These are phyloP conservation scores for Phaedon cochleariae DNA, from an alignment of 2,888 invertebrate genomes.

Conservation along the genomic window DNA sequence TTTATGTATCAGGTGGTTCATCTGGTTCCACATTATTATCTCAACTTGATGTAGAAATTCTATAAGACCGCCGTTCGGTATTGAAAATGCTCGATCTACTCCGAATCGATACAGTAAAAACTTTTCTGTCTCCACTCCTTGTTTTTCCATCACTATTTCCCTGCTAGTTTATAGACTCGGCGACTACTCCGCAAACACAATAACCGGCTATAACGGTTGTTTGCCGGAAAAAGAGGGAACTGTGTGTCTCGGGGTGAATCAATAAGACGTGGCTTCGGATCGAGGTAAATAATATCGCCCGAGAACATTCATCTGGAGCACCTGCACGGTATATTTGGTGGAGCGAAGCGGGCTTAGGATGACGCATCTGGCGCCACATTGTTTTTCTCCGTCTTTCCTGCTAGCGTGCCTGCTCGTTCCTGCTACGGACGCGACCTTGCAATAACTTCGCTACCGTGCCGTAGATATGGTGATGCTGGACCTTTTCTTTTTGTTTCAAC, in stretches of 20 bases:
- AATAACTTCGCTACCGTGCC: neutral
- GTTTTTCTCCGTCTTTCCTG: neutral
- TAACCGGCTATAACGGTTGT: neutral
- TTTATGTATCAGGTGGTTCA: too few species aligned
- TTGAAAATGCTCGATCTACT: neutral
- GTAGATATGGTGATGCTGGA: neutral
- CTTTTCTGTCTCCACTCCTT: neutral
- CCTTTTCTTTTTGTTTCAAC: neutral
- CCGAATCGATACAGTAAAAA: neutral
- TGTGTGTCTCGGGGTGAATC: constrained; percentile 51
- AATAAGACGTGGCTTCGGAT: constrained; percentile 48
- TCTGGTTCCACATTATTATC: too few species aligned
- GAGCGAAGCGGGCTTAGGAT: neutral
- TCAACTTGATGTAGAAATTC: too few species aligned
- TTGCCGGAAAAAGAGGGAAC: constrained; percentile 27
- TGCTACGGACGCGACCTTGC: neutral
- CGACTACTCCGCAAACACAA: constrained; percentile 1
- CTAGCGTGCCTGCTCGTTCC: neutral
- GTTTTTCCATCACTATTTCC: neutral
- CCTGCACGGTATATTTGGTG: constrained; percentile 43
- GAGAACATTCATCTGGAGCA: constrained; percentile 53
- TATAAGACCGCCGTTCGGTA: too few species aligned
- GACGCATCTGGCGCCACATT: constrained; percentile 45
- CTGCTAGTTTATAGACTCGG: neutral
- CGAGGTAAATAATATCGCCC: constrained; percentile 49